Conservation (phyloP, 2,797 vertebrate genomes). For the Arnoldichthys spilopterus region DNA sequence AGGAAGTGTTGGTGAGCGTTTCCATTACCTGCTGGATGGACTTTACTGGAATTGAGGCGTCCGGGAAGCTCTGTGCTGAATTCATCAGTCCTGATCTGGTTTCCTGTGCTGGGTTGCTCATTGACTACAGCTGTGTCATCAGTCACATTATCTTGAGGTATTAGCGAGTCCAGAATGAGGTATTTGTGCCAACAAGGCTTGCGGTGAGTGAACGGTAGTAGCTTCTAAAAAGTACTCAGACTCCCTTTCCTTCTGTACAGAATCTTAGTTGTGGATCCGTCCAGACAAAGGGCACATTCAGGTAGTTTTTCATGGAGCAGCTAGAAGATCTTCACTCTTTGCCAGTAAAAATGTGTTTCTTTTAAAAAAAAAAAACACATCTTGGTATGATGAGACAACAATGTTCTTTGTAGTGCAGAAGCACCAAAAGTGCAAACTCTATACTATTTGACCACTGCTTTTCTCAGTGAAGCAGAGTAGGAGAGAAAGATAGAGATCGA, state of each 20-base stretch:
- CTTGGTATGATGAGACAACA: not conserved
- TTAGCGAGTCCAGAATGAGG: not conserved
- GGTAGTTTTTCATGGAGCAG: not conserved
- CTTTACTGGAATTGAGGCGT: constrained; percentile 37
- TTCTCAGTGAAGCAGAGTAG: not conserved
- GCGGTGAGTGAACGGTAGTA: not conserved
- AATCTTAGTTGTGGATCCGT: not conserved
- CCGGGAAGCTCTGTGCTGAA: constrained; percentile 4
- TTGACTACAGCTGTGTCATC: constrained; percentile 10
- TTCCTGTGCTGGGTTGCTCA: not conserved
- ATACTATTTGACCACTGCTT: not conserved
- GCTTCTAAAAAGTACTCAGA: not conserved
- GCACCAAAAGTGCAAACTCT: not conserved
- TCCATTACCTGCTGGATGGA: constrained; percentile 42
- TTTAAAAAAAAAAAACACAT: no score
- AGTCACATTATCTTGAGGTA: not conserved
- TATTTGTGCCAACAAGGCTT: not conserved
- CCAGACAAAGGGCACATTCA: not conserved
- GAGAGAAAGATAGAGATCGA: not conserved
- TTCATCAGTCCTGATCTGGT: constrained; percentile 7
- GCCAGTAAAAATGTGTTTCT: no score
- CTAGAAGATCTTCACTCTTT: not conserved
- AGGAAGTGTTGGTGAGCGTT: constrained; percentile 28
- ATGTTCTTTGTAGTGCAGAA: not conserved
- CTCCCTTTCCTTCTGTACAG: not conserved